Base-by-base conservation (phyloP, 1,140 invertebrate genomes). In the Oncopeltus fasciatus region DNA sequence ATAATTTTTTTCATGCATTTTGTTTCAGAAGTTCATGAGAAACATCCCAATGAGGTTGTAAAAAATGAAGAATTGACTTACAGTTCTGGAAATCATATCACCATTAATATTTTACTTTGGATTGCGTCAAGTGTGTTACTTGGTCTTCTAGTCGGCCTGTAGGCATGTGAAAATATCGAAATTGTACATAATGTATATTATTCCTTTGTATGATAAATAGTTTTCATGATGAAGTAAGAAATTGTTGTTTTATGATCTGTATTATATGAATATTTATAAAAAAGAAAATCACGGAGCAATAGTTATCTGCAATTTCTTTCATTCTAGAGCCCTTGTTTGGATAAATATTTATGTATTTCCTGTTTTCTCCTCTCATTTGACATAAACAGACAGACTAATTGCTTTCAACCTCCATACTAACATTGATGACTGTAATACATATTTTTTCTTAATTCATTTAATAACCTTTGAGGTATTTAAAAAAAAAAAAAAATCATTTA, bases 11-110 rank as follows among this genome's bases (percentile, higher is more conserved):
- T 33, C n/a, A 67, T 68, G 63, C 70, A 64, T 61, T 70, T 67
- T 68, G 70, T 76, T 75, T n/a, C 76, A 84, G 84, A 87, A 77
- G 86, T 88, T 69, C 86, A 87, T 73, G 88, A 89, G 70, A 89
- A 91, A 71, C 81, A 87, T 75, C 88, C 86, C 57, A 93, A 93
- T 74, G 90, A 93, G 75, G 88, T 92, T 67, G 87, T 92, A 66
- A 92, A 92, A 75, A 92, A 90, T 74, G 89, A 92, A 74, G 89
- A 92, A 76, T 74, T 92, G 66, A 90, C 88, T 26, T 88, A 88
- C 68, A 82, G 77, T 68, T 73, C 28, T 18, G 66, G 64, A 8
- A 57, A 57, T 57, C 57, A 59, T 49, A 63, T 59, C 27, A 59
- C 47, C 33, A n/a, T 46, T 12, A 53, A 56, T 56, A 21, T 28